These are phyloP conservation scores for Sylvilagus bachmani DNA, from an alignment of 2,113 vertebrate species.

Conservation along the genomic window DNA sequence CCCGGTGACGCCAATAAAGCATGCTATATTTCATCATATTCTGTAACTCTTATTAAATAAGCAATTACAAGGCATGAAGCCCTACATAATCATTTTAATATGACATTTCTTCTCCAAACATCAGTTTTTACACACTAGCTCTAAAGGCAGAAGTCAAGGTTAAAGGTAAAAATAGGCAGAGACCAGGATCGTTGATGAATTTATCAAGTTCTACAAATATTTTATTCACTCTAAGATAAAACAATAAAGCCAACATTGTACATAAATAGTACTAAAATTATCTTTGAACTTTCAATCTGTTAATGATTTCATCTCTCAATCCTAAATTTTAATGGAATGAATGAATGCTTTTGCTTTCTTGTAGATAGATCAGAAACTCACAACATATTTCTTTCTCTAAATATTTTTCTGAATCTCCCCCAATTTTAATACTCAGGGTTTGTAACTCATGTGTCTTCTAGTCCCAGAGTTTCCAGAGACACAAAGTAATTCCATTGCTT, in stretches of 20 bases:
- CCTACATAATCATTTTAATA: constrained; percentile 1
- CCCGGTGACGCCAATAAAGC: background rate
- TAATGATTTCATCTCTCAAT: constrained; percentile 22
- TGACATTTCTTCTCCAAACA: background rate
- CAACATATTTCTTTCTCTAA: background rate
- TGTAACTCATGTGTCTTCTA: constrained; percentile 30
- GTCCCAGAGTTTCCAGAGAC: background rate
- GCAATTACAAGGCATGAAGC: background rate
- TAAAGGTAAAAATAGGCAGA: constrained; percentile 19
- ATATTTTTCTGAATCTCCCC: background rate
- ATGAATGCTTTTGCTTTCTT: constrained; percentile 31
- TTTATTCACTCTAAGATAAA: constrained; percentile 32
- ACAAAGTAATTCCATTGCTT: background rate
- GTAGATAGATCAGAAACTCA: background rate
- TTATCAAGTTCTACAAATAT: background rate
- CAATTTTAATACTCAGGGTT: constrained; percentile 19
- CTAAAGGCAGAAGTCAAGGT: background rate
- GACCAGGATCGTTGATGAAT: background rate
- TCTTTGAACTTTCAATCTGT: constrained; percentile 56
- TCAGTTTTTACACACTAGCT: background rate
- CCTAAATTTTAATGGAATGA: background rate
- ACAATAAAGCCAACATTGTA: background rate
- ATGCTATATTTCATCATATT: background rate
- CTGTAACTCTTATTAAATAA: constrained; percentile 34
- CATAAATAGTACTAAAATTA: constrained; percentile 26